These are phyloP conservation scores for Orius insidiosus DNA, from an alignment of 1,140 invertebrate genomes.

Conservation along the genomic window DNA sequence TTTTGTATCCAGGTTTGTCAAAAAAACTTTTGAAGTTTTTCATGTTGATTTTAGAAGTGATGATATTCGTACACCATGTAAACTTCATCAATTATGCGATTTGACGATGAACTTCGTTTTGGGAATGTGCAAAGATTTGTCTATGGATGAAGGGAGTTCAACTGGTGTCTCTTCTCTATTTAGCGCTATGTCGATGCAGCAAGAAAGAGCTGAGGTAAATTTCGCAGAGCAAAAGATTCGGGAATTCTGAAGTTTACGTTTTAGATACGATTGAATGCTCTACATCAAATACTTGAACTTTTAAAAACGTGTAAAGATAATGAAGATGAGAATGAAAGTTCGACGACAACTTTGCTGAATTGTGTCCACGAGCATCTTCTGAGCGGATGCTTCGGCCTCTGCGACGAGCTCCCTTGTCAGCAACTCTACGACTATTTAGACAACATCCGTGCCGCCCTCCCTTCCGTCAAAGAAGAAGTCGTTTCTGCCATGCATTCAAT, in stretches of 20 bases:
- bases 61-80: background rate
- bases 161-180: constrained; percentile 24
- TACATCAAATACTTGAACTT: constrained; percentile 31
- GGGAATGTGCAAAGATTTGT: background rate
- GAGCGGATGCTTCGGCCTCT: constrained; percentile 39
- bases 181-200: constrained; percentile 27
- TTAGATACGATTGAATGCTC: constrained; percentile 29
- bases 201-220: constrained; percentile 30
- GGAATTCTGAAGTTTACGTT: constrained; percentile 19
- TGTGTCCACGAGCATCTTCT: constrained; percentile 35
- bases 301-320: constrained; percentile 26
- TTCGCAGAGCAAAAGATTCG: no score
- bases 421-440: constrained; percentile 33
- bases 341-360: constrained; percentile 15
- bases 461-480: constrained; percentile 27
- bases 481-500: constrained; percentile 28
- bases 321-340: constrained; percentile 16
- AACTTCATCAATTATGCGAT: constrained; percentile 7
- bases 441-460: constrained; percentile 27
- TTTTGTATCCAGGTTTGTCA: no score
- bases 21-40: no score
- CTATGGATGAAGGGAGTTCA: constrained; percentile 12
- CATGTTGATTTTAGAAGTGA: no score
- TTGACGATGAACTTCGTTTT: constrained; percentile 10
- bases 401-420: constrained; percentile 17